Percentiles rank a stretch among this genome's conserved stretches.
Conservation (phyloP, 2,888 invertebrate genomes). For the Rotaria sp. region DNA sequence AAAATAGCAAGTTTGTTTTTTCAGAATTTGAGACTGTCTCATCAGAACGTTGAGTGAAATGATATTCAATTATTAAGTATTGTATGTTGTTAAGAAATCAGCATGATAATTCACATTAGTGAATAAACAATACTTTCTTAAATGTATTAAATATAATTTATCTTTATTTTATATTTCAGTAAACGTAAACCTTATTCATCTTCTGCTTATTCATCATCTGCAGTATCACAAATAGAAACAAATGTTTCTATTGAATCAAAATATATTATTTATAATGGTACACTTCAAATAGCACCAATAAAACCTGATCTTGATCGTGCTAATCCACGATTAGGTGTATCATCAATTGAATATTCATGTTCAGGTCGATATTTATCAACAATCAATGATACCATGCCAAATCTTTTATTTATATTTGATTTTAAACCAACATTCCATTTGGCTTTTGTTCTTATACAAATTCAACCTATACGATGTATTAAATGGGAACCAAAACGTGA, state of each 20-base stretch:
- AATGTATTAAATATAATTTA: too few species aligned
- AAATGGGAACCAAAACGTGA: slow-evolving; percentile 53
- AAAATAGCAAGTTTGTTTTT: too few species aligned
- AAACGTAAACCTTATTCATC: slow-evolving; percentile 10
- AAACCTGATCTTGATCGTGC: slow-evolving; percentile 52
- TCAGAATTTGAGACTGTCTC: too few species aligned
- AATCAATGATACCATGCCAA: slow-evolving; percentile 53
- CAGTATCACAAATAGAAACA: background rate
- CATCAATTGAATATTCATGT: slow-evolving; percentile 49
- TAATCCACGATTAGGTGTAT: slow-evolving; percentile 53
- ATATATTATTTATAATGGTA: slow-evolving; percentile 47
- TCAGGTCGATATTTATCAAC: slow-evolving; percentile 53
- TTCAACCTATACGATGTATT: slow-evolving; percentile 52
- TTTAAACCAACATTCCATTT: slow-evolving; percentile 46
- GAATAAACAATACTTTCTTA: too few species aligned
- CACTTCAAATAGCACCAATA: slow-evolving; percentile 47
- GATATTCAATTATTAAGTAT: too few species aligned
- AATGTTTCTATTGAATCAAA: background rate
- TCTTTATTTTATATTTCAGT: background rate
- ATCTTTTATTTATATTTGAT: slow-evolving; percentile 55
- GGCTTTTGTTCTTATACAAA: slow-evolving; percentile 52
- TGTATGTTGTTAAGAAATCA: too few species aligned
- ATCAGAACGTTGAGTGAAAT: too few species aligned
- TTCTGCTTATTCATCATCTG: background rate
- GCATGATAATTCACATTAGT: too few species aligned